phyloP scores from a whole-genome alignment of 2,113 vertebrate genomes.

The Colistium nudipinnis region DNA sequence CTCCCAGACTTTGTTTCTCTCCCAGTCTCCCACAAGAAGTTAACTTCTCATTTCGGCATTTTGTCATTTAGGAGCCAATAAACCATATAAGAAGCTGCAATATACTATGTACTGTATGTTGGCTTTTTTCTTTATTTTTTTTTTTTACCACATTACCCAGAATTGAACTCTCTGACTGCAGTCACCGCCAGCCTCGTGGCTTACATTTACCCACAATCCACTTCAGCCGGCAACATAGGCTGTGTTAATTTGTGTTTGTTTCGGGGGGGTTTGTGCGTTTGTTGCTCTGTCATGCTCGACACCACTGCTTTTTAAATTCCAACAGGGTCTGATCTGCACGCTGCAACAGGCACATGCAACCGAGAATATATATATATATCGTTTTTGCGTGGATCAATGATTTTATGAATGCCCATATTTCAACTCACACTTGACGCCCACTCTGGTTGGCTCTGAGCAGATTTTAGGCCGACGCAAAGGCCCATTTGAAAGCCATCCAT shows the following conservation, averaged over 20 bases:
- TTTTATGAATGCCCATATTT: neutral
- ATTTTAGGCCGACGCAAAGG: neutral
- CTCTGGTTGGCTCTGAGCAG: neutral
- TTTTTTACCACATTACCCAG: neutral
- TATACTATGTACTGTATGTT: neutral
- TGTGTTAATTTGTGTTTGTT: neutral
- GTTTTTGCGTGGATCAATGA: neutral
- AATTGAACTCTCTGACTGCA: conserved; percentile 11
- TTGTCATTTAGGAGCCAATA: neutral
- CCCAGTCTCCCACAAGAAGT: neutral
- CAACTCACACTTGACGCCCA: no score
- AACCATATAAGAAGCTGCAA: neutral
- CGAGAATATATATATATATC: no score
- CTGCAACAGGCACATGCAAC: no score
- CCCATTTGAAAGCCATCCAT: neutral
- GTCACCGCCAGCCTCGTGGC: neutral
- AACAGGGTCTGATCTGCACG: no score
- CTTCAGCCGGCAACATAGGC: neutral
- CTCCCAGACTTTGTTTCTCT: no score
- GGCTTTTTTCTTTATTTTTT: no score
- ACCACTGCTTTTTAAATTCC: neutral
- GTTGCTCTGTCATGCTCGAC: neutral
- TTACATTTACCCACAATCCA: neutral
- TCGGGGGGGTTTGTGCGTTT: neutral
- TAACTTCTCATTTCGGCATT: neutral